Conservation (phyloP, 1,140 invertebrate genomes). For the Glossosoma conforme region DNA sequence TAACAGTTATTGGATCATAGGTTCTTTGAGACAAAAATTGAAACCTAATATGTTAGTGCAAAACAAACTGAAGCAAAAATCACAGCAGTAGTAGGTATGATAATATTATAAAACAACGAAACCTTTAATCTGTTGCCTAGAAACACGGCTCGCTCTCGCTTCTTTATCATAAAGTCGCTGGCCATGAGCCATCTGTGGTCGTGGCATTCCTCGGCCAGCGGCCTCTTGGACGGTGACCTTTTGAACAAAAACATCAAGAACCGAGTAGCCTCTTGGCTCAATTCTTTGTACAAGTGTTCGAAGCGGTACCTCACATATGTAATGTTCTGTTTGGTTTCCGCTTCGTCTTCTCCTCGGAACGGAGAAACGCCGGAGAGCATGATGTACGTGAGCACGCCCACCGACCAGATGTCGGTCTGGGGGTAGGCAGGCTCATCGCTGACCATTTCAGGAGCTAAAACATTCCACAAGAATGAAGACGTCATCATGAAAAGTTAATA, state of each 20-base stretch:
- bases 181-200: slow-evolving; percentile 93
- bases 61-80: too few relatives aligned
- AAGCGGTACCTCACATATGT: slow-evolving; percentile 90
- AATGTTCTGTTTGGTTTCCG: slow-evolving; percentile 88
- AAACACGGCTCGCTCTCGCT: slow-evolving; percentile 83
- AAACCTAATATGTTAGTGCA: too few relatives aligned
- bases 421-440: slow-evolving; percentile 79
- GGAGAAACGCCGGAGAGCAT: slow-evolving; percentile 90
- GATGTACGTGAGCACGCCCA: slow-evolving; percentile 91
- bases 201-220: slow-evolving; percentile 87
- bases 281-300: slow-evolving; percentile 89
- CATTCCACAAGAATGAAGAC: too few relatives aligned
- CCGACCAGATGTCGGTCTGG: slow-evolving; percentile 93
- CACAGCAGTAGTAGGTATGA: background rate
- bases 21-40: too few relatives aligned
- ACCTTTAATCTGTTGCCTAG: slow-evolving; percentile 75
- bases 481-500: slow-evolving; percentile 4
- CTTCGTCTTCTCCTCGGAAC: slow-evolving; percentile 76
- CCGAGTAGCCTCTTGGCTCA: slow-evolving; percentile 88
- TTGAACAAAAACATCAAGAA: slow-evolving; percentile 96
- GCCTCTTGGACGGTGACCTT: slow-evolving; percentile 88
- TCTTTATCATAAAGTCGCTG: slow-evolving; percentile 89
- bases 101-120: slow-evolving; percentile 22
- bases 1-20: too few relatives aligned
- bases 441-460: slow-evolving; percentile 86